Evolutionary conservation across 2,113 vertebrate genomes (phyloP), one percentile per base, ranked within the genome.

Genomic region (Tapirus terrestris): DNA sequence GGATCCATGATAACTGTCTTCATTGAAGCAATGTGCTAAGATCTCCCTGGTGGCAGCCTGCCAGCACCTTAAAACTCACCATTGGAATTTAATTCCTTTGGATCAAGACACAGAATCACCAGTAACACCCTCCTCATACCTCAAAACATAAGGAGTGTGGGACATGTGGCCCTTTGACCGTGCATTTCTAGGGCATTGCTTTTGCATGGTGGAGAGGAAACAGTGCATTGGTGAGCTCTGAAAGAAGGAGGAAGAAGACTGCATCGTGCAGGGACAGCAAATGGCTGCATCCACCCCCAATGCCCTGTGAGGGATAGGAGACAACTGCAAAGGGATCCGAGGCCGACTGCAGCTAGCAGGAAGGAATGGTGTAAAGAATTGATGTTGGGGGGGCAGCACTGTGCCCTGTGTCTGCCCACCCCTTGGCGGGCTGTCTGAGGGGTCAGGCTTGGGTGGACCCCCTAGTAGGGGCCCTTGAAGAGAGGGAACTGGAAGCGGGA

Each of bases 211-310:
- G n/a, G 43, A 72, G 31, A 36, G 58, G 21, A 2, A 27, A 11
- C 9, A 10, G 29, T 18, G 4, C 18, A 0, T 1, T 5, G 36
- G 58, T 1, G 4, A 48, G 18, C 53, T 77, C 33, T 6, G 20
- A 10, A 27, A 31, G 21, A 11, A 58, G 45, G 17, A 8, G 6
- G 4, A 1, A 51, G 0, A 14, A 27, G 36, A 3, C 12, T 8
- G 8, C 0, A 0, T 5, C 1, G 8, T 25, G 8, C 27, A 0
- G 0, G 1, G 36, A 13, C 12, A 39, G 36, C 5, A 6, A 25
- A 29, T 0, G 45, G 20, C 20, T 2, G 21, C 0, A 45, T 48
- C 84, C n/a, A 23, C 18, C 11, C 18, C 63, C 84, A 18, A 1
- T 0, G 10, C 7, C 58, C 43, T 25, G 70, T 2, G 6, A 18